Percentiles rank a stretch among this genome's conserved stretches.
These are phyloP conservation scores for Geotrypetes seraphini DNA, from an alignment of 2,797 vertebrate genomes.

Conservation along the genomic window DNA sequence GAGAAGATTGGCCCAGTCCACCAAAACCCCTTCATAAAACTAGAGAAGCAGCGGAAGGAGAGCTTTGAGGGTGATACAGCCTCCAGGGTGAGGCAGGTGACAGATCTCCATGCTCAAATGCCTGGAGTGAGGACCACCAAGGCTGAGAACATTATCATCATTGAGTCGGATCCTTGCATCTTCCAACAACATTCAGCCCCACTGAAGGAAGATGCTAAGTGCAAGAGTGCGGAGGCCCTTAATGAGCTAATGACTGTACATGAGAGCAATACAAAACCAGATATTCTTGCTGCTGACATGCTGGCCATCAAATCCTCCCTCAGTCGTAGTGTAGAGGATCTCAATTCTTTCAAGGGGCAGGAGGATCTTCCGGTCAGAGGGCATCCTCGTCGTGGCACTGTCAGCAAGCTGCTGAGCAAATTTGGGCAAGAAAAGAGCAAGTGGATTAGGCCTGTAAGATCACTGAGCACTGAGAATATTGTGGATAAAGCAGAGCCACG, in stretches of 20 bases:
- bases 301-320: slow-evolving; percentile 54
- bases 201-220: not conserved
- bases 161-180: slow-evolving; percentile 44
- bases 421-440: slow-evolving; percentile 38
- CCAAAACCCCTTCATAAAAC: slow-evolving; percentile 72
- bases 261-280: slow-evolving; percentile 55
- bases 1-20: slow-evolving; percentile 67
- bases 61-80: slow-evolving; percentile 46
- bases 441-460: not conserved
- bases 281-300: slow-evolving; percentile 59
- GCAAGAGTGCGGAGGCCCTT: not conserved
- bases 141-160: slow-evolving; percentile 66
- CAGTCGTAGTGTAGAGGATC: slow-evolving; percentile 23
- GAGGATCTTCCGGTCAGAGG: slow-evolving; percentile 1
- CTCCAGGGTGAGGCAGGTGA: slow-evolving; percentile 31
- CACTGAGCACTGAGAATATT: slow-evolving; percentile 21
- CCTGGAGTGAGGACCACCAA: slow-evolving; percentile 51
- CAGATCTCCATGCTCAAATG: slow-evolving; percentile 3
- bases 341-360: not conserved
- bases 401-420: slow-evolving; percentile 65
- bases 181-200: not conserved
- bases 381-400: slow-evolving; percentile 35
- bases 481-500: not conserved
- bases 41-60: slow-evolving; percentile 32
- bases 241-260: slow-evolving; percentile 37